Base-by-base conservation (phyloP, 1,140 invertebrate species). In the Trichoplusia ni region DNA sequence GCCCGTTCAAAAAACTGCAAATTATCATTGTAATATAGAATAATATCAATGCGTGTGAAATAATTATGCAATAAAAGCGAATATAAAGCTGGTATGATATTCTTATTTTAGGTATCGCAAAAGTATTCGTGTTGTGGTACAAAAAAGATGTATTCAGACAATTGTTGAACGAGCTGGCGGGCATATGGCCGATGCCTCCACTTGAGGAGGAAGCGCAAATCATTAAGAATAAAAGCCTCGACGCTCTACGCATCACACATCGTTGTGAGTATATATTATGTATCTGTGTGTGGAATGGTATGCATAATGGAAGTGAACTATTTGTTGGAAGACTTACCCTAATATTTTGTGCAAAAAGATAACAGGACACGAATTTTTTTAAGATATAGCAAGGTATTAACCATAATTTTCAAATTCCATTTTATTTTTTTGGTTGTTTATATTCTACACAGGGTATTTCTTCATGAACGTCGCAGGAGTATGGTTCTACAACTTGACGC, bases 401-500 rank as follows among this genome's bases (percentile, higher is more conserved):
- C 35, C 35, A 6, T n/a, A 7, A 37, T 16, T 1, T 0, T 14
- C 35, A 37, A 16, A 14, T 1, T 37, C 11, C 8, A 33, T 4
- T 37, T 2, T 16, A 16, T n/a, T 7, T 4, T 14, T 4, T 29
- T 31, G 13, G 2, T 31, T 49, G 3, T 31, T 2, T 18, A n/a
- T 29, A 31, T 53, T 54, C 16, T 25, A 69, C 70, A 11, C 51
- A 89, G 88, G 84, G 78, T 88, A 84, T 59, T 90, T 88, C 54
- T 63, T 65, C 16, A 38, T 82, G n/a, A 90, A 86, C 56, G 18
- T 86, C 19, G 25, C 69, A 5, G 86, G 84, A 3, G 79, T 86
- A 3, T 82, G 81, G 79, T 88, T 90, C 59, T 90, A 82, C 67
- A 86, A 82, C 62, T 49, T 86, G 38, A 89, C 88, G 0, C 86